These are phyloP conservation scores for Lindbergichthys nudifrons DNA, from an alignment of 2,797 vertebrate genomes.

Conservation along the genomic window DNA sequence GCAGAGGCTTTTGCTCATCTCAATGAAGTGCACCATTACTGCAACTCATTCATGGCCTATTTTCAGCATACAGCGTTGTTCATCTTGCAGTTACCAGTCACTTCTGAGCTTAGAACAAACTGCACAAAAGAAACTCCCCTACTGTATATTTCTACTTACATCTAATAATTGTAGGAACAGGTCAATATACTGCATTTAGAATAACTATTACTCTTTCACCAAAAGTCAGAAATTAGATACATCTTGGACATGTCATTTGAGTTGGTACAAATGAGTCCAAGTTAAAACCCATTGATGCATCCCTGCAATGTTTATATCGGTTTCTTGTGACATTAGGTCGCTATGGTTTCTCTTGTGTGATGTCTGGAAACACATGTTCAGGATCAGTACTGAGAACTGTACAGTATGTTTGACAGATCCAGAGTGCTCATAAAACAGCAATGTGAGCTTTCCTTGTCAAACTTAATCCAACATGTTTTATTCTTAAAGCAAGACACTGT, in stretches of 20 bases:
- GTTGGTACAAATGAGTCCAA: background rate
- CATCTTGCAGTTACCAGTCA: background rate
- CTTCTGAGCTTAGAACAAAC: background rate
- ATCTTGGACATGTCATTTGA: too few relatives aligned
- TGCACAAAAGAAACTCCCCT: background rate
- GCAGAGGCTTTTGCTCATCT: background rate
- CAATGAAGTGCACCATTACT: background rate
- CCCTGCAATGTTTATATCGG: background rate
- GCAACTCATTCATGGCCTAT: background rate
- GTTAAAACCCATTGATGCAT: background rate
- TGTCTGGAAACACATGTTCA: slow-evolving; percentile 1
- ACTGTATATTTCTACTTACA: background rate
- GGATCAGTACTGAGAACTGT: slow-evolving; percentile 1
- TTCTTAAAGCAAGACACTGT: slow-evolving; percentile 16
- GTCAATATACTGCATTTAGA: background rate
- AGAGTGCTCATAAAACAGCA: slow-evolving; percentile 18
- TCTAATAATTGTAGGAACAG: background rate
- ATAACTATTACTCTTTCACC: background rate
- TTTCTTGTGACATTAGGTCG: background rate
- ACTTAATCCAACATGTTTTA: slow-evolving; percentile 47
- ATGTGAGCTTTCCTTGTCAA: slow-evolving; percentile 37
- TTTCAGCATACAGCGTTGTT: background rate
- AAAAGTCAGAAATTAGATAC: too few relatives aligned
- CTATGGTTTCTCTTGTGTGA: background rate
- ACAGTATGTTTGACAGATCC: slow-evolving; percentile 9